Base-by-base conservation (phyloP, 2,888 invertebrate genomes). In the Eristalis arbustorum region DNA sequence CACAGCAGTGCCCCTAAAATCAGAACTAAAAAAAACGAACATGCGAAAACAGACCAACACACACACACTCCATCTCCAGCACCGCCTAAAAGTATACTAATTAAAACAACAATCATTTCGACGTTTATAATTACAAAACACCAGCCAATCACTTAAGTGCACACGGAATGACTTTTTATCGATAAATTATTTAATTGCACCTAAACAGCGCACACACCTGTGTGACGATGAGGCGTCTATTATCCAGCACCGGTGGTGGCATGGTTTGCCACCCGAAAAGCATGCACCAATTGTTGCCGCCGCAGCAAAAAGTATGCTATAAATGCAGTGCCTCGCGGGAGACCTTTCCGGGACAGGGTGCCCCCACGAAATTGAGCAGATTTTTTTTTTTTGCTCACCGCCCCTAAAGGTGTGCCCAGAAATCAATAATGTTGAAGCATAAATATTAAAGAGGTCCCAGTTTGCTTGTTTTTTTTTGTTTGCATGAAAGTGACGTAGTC, bases 141-240 rank as follows among this genome's bases (percentile, higher is more conserved):
- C 68, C 76, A 73, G 13, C 57, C 77, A 85, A 85, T 85, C 84
- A 76, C 81, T 81, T 77, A 77, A 85, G 84, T 81, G 80, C 72
- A 72, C 64, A 71, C 57, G 56, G 72, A 77, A 72, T 79, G 25
- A 64, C 42, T 67, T 84, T n/a, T 79, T 71, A 74, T 71, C 69
- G 49, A 76, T 84, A 80, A 75, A 84, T 79, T 71, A 79, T 79
- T 84, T 62, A 79, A 79, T 74, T 56, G 25, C 59, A 59, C 4
- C 61, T 40, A 75, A 71, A 69, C 28, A 31, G 34, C n/a, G n/a
- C 59, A 42, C 59, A 49, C 59, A 61, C 59, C 42, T 42, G 14
- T 49, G 49, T n/a, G 31, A 10, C 31, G 18, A 18, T 49, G 49
- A 18, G n/a, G 18, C 1, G 8, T 18, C 5, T 18, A 49, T 49